phyloP scores from a whole-genome alignment of 2,888 invertebrate genomes.

The Thumatha senex region DNA sequence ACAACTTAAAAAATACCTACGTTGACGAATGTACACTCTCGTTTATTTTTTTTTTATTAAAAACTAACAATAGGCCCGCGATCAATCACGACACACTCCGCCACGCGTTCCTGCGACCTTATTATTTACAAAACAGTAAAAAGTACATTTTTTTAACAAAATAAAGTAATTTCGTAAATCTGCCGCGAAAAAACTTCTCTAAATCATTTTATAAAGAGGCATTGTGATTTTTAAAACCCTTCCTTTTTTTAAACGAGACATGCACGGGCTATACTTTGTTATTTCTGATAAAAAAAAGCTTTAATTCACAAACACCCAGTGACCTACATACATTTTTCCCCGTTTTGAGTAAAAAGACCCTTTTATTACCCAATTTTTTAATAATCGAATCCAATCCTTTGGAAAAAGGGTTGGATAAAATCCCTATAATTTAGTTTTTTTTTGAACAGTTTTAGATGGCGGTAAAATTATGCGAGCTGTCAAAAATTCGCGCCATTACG shows the following conservation, averaged over 20 bases:
- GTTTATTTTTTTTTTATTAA: constrained; percentile 33
- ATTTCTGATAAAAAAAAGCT: constrained; percentile 51
- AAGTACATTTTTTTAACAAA: constrained; percentile 48
- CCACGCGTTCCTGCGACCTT: constrained; percentile 52
- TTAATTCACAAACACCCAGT: constrained; percentile 67
- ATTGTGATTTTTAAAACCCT: constrained; percentile 78
- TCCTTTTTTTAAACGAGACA: constrained; percentile 67
- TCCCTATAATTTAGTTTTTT: constrained; percentile 66
- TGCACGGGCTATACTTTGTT: constrained; percentile 68
- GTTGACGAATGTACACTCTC: constrained; percentile 21
- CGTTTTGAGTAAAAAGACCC: constrained; percentile 72
- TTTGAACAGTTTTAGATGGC: constrained; percentile 65
- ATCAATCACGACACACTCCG: constrained; percentile 66
- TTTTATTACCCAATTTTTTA: constrained; percentile 63
- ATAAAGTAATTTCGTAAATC: constrained; percentile 66
- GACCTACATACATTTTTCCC: constrained; percentile 76
- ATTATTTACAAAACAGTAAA: constrained; percentile 50
- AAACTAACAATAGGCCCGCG: constrained; percentile 53
- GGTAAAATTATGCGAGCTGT: constrained; percentile 76
- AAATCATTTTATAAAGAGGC: constrained; percentile 77
- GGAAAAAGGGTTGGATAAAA: constrained; percentile 80
- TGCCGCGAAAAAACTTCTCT: constrained; percentile 57
- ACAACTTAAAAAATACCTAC: neutral
- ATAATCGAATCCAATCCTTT: constrained; percentile 82
- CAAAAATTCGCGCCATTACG: constrained; percentile 83